A percentile compares a stretch with the other conserved stretches of the same genome.
phyloP scores from a whole-genome alignment of 2,888 invertebrate species.

The Lasioglossum morio region DNA sequence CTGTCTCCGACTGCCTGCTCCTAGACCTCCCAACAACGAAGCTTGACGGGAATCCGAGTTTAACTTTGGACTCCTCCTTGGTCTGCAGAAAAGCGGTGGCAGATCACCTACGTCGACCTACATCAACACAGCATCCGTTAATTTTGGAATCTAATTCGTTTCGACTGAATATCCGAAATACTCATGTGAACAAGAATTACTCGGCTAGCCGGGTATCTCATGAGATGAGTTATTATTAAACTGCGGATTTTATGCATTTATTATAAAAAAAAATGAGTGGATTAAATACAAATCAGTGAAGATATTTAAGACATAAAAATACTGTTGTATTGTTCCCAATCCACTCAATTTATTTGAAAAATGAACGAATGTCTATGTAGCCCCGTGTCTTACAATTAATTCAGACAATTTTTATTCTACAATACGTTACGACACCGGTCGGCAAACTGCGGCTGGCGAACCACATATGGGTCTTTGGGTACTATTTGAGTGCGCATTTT shows the following conservation, averaged over 20 bases:
- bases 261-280: background rate
- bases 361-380: background rate
- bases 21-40: conserved; percentile 89
- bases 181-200: background rate
- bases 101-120: conserved; percentile 82
- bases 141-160: background rate
- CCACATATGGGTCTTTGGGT: too few relatives aligned
- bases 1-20: conserved; percentile 88
- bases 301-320: background rate
- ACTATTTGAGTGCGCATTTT: too few relatives aligned
- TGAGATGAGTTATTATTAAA: background rate
- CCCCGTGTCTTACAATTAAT: too few relatives aligned
- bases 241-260: background rate
- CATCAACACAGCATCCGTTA: background rate
- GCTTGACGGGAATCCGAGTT: conserved; percentile 92
- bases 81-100: conserved; percentile 93
- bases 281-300: background rate
- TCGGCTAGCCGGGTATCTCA: background rate
- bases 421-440: background rate
- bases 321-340: background rate
- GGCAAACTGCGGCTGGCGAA: too few relatives aligned
- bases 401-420: background rate
- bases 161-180: background rate
- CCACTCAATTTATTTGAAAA: background rate
- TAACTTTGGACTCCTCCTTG: conserved; percentile 91